These are phyloP conservation scores for Catostomus latipinnis DNA, from an alignment of 2,797 vertebrate species.

Conservation along the genomic window DNA sequence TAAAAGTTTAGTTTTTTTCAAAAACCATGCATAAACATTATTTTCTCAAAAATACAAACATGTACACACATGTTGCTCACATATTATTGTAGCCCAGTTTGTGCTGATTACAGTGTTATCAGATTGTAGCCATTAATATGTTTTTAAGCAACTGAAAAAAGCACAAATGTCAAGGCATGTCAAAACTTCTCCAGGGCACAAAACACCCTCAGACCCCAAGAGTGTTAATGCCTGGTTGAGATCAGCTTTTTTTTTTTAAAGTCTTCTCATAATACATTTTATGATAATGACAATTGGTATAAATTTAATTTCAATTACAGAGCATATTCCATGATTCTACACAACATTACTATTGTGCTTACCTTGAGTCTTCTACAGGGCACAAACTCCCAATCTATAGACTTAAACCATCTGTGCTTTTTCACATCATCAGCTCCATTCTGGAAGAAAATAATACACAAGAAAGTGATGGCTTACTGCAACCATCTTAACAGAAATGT, in stretches of 20 bases:
- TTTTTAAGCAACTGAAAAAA: too few species aligned
- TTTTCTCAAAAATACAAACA: too few species aligned
- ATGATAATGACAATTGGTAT: background rate
- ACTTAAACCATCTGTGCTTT: slow-evolving; percentile 92
- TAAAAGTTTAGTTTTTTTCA: too few species aligned
- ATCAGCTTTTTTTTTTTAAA: background rate
- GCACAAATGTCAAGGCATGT: too few species aligned
- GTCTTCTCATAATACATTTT: background rate
- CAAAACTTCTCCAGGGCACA: too few species aligned
- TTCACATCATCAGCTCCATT: slow-evolving; percentile 94
- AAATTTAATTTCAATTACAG: background rate
- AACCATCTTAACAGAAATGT: too few species aligned
- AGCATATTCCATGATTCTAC: background rate
- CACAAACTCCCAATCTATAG: slow-evolving; percentile 89
- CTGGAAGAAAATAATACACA: slow-evolving; percentile 68
- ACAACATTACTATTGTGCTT: background rate
- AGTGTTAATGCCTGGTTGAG: background rate
- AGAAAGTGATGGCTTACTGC: background rate
- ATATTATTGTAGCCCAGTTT: too few species aligned
- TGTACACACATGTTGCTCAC: too few species aligned
- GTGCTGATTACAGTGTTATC: too few species aligned
- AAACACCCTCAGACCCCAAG: too few species aligned
- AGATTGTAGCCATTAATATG: too few species aligned
- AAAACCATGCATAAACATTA: too few species aligned
- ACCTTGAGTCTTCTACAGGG: slow-evolving; percentile 91